Percentiles rank a stretch among this genome's conserved stretches.
These are phyloP conservation scores for Antennarius striatus DNA, from an alignment of 2,113 vertebrate genomes.

Conservation along the genomic window DNA sequence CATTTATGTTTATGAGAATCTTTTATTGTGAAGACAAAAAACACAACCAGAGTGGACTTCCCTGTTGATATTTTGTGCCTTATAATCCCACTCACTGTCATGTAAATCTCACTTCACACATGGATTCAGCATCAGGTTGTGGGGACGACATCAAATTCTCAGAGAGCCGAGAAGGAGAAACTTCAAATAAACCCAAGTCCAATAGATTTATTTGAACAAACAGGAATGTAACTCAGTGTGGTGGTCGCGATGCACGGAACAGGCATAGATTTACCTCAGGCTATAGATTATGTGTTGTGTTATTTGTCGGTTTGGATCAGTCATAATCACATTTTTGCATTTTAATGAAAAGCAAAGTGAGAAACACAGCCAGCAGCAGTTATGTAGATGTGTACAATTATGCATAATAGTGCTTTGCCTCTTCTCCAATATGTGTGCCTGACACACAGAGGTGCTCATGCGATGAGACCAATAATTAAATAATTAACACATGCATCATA, in stretches of 20 bases:
- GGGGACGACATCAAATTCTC: slow-evolving; percentile 37
- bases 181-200: neutral
- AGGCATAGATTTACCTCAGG: neutral
- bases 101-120: slow-evolving; percentile 52
- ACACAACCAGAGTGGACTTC: neutral
- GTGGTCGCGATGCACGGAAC: neutral
- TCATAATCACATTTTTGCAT: slow-evolving; percentile 1
- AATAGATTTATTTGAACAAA: slow-evolving; percentile 2
- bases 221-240: neutral
- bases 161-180: neutral
- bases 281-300: neutral
- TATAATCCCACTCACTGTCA: slow-evolving; percentile 58
- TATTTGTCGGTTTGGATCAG: neutral
- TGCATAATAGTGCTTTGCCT: neutral
- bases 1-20: slow-evolving; percentile 2
- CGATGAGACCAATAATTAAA: neutral
- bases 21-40: neutral
- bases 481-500: too few species aligned
- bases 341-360: slow-evolving; percentile 7
- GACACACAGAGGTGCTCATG: neutral
- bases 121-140: slow-evolving; percentile 15
- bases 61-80: slow-evolving; percentile 39
- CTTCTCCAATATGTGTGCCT: slow-evolving; percentile 1
- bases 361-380: slow-evolving; percentile 8
- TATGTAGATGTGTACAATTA: slow-evolving; percentile 7